Conservation (phyloP, 2,888 invertebrate genomes). For the Aromia moschata region DNA sequence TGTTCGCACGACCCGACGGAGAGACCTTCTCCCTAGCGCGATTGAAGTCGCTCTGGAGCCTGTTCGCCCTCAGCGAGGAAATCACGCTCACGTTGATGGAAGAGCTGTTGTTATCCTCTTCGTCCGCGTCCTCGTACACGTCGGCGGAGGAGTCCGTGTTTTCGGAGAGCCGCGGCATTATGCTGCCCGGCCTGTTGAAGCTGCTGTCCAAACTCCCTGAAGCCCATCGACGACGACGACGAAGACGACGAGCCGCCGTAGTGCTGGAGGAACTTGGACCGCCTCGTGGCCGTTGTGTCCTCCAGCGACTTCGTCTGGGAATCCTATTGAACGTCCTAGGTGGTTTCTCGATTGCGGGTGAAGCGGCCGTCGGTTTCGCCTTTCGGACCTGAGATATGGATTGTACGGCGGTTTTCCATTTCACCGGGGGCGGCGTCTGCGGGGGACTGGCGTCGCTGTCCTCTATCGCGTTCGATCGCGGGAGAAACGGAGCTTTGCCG, state of each 20-base stretch:
- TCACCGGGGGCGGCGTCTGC: conserved; percentile 60
- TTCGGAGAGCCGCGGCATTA: conserved; percentile 65
- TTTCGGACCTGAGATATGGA: conserved; percentile 47
- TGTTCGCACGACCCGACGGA: conserved; percentile 54
- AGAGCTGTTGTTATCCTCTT: conserved; percentile 65
- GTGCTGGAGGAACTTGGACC: conserved; percentile 68
- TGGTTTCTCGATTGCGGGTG: conserved; percentile 41
- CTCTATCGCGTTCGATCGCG: conserved; percentile 67
- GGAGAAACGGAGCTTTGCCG: conserved; percentile 65
- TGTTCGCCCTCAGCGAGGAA: conserved; percentile 49
- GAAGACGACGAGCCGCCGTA: conserved; percentile 67
- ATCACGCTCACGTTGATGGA: conserved; percentile 62
- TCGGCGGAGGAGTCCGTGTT: conserved; percentile 65
- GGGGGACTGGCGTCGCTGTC: conserved; percentile 67
- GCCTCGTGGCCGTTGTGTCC: conserved; percentile 65
- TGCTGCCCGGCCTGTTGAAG: conserved; percentile 54
- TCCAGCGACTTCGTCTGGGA: conserved; percentile 68
- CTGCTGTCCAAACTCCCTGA: conserved; percentile 72
- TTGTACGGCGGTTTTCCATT: conserved; percentile 56
- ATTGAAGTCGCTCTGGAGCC: conserved; percentile 24
- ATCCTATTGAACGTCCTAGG: conserved; percentile 52
- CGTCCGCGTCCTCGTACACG: conserved; percentile 64
- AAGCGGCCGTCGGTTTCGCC: conserved; percentile 43
- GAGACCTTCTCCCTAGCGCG: conserved; percentile 55
- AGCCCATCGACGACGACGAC: conserved; percentile 69